A percentile compares a stretch with the other conserved stretches of the same genome.
phyloP scores from a whole-genome alignment of 2,888 invertebrate genomes.

The Drosophila cyrtoloma region DNA sequence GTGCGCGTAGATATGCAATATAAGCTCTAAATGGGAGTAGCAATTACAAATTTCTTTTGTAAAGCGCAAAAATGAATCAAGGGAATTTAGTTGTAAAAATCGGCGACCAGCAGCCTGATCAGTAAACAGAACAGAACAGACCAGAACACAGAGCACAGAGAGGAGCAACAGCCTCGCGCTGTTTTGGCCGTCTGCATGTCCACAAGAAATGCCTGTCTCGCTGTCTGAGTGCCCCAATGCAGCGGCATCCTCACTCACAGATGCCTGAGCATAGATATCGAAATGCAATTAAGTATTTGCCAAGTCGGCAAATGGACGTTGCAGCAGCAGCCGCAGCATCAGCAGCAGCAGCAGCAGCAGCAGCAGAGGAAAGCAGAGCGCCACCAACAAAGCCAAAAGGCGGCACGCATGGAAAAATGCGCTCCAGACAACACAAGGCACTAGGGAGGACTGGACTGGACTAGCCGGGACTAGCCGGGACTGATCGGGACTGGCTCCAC shows the following conservation, averaged over 20 bases:
- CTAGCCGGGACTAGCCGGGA: neutral
- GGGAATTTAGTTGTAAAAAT: conserved; percentile 77
- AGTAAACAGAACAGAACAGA: neutral
- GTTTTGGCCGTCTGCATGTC: conserved; percentile 40
- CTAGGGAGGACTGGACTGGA: neutral
- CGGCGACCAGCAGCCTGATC: conserved; percentile 18
- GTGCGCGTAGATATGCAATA: conserved; percentile 53
- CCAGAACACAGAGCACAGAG: neutral
- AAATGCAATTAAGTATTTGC: conserved; percentile 84
- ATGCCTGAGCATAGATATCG: conserved; percentile 84
- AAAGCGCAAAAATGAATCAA: conserved; percentile 63
- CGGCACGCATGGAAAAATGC: conserved; percentile 76
- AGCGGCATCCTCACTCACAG: conserved; percentile 76
- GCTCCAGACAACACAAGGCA: conserved; percentile 42
- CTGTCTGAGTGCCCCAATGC: conserved; percentile 37
- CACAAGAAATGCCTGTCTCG: conserved; percentile 37
- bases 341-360: conserved; percentile 14
- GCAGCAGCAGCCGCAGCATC: conserved; percentile 16
- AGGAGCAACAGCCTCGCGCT: conserved; percentile 11
- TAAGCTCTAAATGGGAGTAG: conserved; percentile 73
- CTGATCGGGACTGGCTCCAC: conserved; percentile 26
- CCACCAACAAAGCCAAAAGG: conserved; percentile 73
- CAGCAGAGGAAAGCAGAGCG: conserved; percentile 46
- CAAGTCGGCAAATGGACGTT: conserved; percentile 69
- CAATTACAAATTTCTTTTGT: conserved; percentile 79